phyloP scores from a whole-genome alignment of 1,140 invertebrate genomes.

The Kradibia gibbosae region DNA sequence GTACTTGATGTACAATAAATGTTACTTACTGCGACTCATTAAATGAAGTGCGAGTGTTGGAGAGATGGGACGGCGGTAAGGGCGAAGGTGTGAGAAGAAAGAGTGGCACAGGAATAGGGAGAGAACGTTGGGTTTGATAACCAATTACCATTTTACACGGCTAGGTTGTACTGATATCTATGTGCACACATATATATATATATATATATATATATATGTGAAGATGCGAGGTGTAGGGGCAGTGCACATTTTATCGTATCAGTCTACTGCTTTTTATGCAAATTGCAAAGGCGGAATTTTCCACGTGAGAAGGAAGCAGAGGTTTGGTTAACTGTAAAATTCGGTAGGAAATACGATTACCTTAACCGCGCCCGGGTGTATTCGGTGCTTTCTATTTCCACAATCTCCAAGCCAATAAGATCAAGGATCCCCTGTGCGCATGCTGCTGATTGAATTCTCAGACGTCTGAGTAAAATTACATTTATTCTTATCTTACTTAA shows the following conservation, averaged over 20 bases:
- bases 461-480: slow-evolving; percentile 26
- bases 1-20: slow-evolving; percentile 29
- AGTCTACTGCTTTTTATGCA: slow-evolving; percentile 62
- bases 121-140: slow-evolving; percentile 54
- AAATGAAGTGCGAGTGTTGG: neutral
- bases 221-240: neutral
- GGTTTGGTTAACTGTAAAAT: slow-evolving; percentile 60
- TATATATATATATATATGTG: neutral
- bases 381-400: slow-evolving; percentile 39
- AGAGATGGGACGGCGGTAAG: neutral
- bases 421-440: slow-evolving; percentile 19
- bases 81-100: neutral
- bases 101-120: slow-evolving; percentile 28
- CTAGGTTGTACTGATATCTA: neutral
- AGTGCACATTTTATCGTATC: slow-evolving; percentile 49
- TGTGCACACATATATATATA: neutral
- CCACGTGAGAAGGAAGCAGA: slow-evolving; percentile 1
- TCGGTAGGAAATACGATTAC: slow-evolving; percentile 58
- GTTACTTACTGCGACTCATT: slow-evolving; percentile 4
- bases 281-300: slow-evolving; percentile 57
- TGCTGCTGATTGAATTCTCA: slow-evolving; percentile 48
- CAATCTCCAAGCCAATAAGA: slow-evolving; percentile 47
- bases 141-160: slow-evolving; percentile 61
- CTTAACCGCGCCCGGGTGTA: slow-evolving; percentile 41
- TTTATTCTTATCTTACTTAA: slow-evolving; percentile 42